Base-by-base conservation (phyloP, 2,113 vertebrate species). In the Ammodytes dubius region DNA sequence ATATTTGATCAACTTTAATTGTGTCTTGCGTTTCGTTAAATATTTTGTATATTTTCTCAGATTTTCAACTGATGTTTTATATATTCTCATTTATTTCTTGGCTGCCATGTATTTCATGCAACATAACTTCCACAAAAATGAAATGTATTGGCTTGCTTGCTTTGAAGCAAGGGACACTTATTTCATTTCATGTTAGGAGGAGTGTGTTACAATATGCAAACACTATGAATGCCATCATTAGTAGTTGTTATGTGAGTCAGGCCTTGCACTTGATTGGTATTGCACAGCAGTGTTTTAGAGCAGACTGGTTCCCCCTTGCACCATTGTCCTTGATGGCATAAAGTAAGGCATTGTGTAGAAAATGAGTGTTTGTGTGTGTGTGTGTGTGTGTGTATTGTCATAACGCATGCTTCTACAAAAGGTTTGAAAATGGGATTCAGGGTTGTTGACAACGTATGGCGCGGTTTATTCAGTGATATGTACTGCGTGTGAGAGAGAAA, bases 311-410 rank as follows among this genome's bases (percentile, higher is more conserved):
- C 35, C 37, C 27, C 59, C 27, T 77, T 5, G 8, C 64, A 40
- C 71, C 56, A 71, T 84, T 89, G 82, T 83, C 66, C 47, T 82
- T n/a, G 69, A 72, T 77, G 73, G 80, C 73, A 70, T 86, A 85
- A 88, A 80, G 82, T 76, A 78, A 84, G 64, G 80, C 70, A 86
- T 87, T 89, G 85, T 89, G 85, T 77, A 70, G 75, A 74, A 90
- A 89, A 91, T 84, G 84, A 82, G 83, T 78, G 72, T 67, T 19
- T 60, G 27, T 27, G 27, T 58, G 83, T 45, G 35, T 68, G 17
- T 52, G 69, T 74, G 65, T 66, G 50, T 27, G 63, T 37, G 9
- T 37, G 61, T 70, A 65, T 87, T 85, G 73, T 87, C 54, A 74
- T 70, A 81, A 83, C 4, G 56, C 75, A 58, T 37, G 45, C 80